phyloP scores from a whole-genome alignment of 2,888 invertebrate genomes.

The Cancer borealis region DNA sequence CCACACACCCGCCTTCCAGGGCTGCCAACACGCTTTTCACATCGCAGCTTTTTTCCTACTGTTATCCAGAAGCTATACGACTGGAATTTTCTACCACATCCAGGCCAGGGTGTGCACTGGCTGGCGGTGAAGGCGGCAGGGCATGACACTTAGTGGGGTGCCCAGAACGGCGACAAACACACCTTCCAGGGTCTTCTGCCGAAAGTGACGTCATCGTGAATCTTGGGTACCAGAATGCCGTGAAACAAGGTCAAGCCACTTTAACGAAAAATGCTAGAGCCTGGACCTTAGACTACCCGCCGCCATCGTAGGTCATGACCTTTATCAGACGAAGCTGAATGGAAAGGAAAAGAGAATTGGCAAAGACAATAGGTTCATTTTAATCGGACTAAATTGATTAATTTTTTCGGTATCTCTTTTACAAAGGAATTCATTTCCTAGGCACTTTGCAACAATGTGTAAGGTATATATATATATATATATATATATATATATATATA shows the following conservation, averaged over 20 bases:
- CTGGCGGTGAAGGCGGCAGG: neutral
- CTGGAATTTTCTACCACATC: neutral
- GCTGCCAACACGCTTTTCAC: conserved; percentile 66
- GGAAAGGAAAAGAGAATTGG: neutral
- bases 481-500: neutral
- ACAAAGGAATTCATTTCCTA: neutral
- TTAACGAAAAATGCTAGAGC: neutral
- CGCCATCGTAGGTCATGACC: neutral
- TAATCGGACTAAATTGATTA: neutral
- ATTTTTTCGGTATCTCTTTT: neutral
- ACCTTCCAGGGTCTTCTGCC: conserved; percentile 68
- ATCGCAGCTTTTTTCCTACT: neutral
- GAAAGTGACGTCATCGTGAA: conserved; percentile 67
- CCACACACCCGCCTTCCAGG: conserved; percentile 61
- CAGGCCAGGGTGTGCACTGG: neutral
- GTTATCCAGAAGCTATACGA: neutral
- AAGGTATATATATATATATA: neutral
- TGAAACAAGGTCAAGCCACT: conserved; percentile 28
- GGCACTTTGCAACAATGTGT: neutral
- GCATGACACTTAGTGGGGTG: neutral
- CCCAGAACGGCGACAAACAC: neutral
- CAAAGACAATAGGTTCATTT: neutral
- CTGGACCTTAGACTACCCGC: neutral
- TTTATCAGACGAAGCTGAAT: neutral
- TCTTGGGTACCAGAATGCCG: conserved; percentile 59